phyloP scores from a whole-genome alignment of 2,113 vertebrate genomes.

The Andinoacara biseriatus region DNA sequence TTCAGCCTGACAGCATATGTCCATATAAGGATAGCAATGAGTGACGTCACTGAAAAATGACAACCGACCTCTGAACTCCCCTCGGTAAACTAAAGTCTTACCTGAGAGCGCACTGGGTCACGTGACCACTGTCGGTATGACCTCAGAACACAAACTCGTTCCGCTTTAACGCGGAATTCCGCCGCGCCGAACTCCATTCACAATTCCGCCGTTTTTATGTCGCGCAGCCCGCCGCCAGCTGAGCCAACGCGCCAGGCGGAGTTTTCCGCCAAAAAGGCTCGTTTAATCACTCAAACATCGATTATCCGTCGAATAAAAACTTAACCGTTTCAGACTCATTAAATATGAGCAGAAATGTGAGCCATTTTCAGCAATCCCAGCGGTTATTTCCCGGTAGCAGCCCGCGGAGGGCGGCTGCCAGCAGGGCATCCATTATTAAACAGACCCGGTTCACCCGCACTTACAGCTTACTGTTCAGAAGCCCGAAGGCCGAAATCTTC shows the following conservation, averaged over 20 bases:
- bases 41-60: slow-evolving; percentile 26
- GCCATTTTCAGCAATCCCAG: background rate
- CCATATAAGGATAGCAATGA: background rate
- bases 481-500: background rate
- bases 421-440: slow-evolving; percentile 23
- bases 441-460: background rate
- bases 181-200: slow-evolving; percentile 18
- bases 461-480: fast-evolving
- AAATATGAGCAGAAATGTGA: background rate
- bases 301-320: background rate
- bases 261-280: background rate
- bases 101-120: background rate
- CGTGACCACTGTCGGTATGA: background rate
- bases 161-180: background rate
- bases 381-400: background rate
- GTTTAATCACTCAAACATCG: background rate
- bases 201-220: background rate
- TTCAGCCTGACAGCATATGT: background rate
- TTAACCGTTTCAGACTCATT: fast-evolving
- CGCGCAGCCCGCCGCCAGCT: background rate
- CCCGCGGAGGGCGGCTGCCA: slow-evolving; percentile 34
- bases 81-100: background rate
- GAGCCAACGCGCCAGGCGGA: background rate
- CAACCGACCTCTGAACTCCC: slow-evolving; percentile 22
- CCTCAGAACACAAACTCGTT: background rate